These are phyloP conservation scores for Cepaea hortensis DNA, from an alignment of 2,888 invertebrate species.

Conservation along the genomic window DNA sequence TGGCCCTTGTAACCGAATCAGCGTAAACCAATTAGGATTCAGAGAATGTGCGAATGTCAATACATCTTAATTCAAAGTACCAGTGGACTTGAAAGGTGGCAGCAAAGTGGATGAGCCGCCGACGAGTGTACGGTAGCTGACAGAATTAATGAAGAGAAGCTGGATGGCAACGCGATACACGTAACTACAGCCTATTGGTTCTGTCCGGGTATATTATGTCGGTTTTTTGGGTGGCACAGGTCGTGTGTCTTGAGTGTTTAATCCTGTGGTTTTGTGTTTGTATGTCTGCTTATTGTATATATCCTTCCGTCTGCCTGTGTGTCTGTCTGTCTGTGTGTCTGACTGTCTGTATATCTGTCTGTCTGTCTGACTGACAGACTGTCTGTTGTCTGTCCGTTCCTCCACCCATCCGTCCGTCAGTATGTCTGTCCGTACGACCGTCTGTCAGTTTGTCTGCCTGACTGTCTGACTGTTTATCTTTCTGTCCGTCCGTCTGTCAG, in stretches of 20 bases:
- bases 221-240: background rate
- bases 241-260: background rate
- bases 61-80: slow-evolving; percentile 24
- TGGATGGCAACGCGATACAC: background rate
- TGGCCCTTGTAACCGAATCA: background rate
- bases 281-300: background rate
- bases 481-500: no score
- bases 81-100: background rate
- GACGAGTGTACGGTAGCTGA: background rate
- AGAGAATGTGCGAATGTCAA: background rate
- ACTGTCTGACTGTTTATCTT: no score
- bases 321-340: background rate
- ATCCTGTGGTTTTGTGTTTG: background rate
- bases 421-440: background rate
- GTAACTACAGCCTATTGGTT: background rate
- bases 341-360: no score
- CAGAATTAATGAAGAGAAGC: background rate
- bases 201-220: no score
- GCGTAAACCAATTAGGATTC: background rate
- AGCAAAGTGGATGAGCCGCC: background rate
- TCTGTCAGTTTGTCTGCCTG: background rate
- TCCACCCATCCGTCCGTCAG: background rate
- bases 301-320: background rate
- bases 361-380: no score
- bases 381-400: no score